Evolutionary conservation across 2,113 vertebrate species (phyloP), one percentile per base, ranked within the genome.

Genomic region (Polyodon spathula): DNA sequence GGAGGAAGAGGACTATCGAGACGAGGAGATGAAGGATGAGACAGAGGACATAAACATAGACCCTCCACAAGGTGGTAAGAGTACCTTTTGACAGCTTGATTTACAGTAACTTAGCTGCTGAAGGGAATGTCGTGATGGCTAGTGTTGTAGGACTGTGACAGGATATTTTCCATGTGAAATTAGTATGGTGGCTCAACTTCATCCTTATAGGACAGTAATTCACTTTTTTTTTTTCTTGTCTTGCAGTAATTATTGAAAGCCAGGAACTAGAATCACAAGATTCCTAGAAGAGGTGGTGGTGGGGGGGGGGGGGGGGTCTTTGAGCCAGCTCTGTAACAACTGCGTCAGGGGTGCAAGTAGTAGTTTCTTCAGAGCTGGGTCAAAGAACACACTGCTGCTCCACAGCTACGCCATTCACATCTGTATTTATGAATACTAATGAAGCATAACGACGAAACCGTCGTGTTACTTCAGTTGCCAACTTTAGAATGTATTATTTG

Each of bases 21-120:
- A n/a, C n/a, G n/a, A n/a, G n/a, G 86, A 86, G 63, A 95, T 96
- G 92, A 81, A 63, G 51, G 92, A 93, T 43, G 83, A 89, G 77
- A 81, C 81, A 40, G 87, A 90, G 71, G 85, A 87, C 62, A 86
- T 87, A 70, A 86, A 38, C 10, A 81, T 87, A 9, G 86, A 89
- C 66, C 86, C 84, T 2, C 85, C 86, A 60, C 84, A 81, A 66
- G 81, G 86, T 62, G 83, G 86, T 87, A 65, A 76, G 68, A 2
- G 4, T n/a, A n/a, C n/a, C n/a, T n/a, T n/a, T n/a, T n/a, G n/a
- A n/a, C n/a, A n/a, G n/a, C n/a, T n/a, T n/a, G n/a, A n/a, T n/a
- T n/a, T n/a, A n/a, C n/a, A n/a, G n/a, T n/a, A n/a, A n/a, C n/a
- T n/a, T n/a, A n/a, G n/a, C n/a, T n/a, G n/a, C n/a, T n/a, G n/a